Base-by-base conservation (phyloP, 2,888 invertebrate species). In the Ectemnius lituratus region DNA sequence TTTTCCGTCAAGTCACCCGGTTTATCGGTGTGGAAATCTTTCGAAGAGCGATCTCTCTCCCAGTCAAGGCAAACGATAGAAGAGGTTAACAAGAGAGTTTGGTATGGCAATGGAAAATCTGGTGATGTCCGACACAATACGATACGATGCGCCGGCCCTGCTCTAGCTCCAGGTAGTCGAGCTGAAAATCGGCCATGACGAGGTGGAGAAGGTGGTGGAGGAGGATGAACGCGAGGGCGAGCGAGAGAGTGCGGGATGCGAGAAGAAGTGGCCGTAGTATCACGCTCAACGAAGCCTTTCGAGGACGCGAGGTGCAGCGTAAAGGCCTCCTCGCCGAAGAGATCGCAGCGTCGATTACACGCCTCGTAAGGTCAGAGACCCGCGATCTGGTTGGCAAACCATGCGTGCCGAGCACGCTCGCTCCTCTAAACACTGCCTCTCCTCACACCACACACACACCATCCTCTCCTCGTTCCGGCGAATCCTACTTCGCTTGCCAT, bases 301-400 rank as follows among this genome's bases (percentile, higher is more conserved):
- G 67, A 77, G 75, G 61, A 67, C 65, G 73, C 70, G 75, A 83
- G 69, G 63, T 75, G 82, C 82, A 78, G 70, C 81, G 75, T 76
- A 67, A 70, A 73, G 80, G 78, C 75, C 84, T 78, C 73, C 73
- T 6, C 37, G 23, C 69, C 67, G 67, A 46, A 60, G 77, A 85
- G 87, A 88, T 88, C 86, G 84, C 83, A 81, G 84, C 84, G 83
- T 87, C 86, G 88, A 88, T 88, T 88, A 83, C 82, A 78, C 80
- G 76, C 80, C 83, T 79, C 81, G 78, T 84, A 86, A 86, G 89
- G 88, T 88, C 89, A 86, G 84, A 85, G 85, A 89, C 88, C 88
- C 81, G 81, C 86, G 88, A 87, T 88, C 86, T 88, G 88, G 85
- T 88, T 88, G 87, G 88, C 78, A 88, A 84, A 75, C 86, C 88